Evolutionary conservation across 2,797 vertebrate genomes (phyloP).

Genomic region (Protosalanx chinensis): DNA sequence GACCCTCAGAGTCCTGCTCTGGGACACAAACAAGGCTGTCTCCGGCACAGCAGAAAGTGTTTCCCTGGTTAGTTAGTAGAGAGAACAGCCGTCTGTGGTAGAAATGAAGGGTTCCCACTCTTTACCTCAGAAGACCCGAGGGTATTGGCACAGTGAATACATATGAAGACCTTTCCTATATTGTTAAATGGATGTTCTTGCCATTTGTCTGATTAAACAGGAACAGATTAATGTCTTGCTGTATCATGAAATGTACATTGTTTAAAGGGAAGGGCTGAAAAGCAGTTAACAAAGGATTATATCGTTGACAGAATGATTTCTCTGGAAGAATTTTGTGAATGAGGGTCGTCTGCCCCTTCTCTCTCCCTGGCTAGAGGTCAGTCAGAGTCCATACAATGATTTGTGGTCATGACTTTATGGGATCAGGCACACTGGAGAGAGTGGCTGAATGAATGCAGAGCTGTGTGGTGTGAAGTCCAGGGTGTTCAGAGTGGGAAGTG

Average conservation of each 20-base stretch:
- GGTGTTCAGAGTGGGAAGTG: conserved; percentile 27
- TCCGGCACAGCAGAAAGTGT: conserved; percentile 16
- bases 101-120: conserved; percentile 39
- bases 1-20: background rate
- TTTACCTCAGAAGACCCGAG: conserved; percentile 48
- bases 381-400: conserved; percentile 53
- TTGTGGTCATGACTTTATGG: conserved; percentile 35
- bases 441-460: conserved; percentile 14
- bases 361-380: conserved; percentile 47
- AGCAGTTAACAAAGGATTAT: background rate
- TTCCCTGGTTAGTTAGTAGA: conserved; percentile 29
- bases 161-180: background rate
- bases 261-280: conserved; percentile 9
- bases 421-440: conserved; percentile 8
- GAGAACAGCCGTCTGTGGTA: conserved; percentile 61
- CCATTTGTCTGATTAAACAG: background rate
- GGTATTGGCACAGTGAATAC: background rate
- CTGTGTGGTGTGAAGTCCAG: conserved; percentile 28
- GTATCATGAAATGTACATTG: background rate
- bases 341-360: conserved; percentile 26
- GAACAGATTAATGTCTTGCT: background rate
- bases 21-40: conserved; percentile 30
- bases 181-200: background rate
- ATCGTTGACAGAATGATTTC: conserved; percentile 24
- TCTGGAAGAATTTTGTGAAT: conserved; percentile 52